Evolutionary conservation across 92 coral and sea anemone genomes (phyloP).

Genomic region (Diadumene lineata): DNA sequence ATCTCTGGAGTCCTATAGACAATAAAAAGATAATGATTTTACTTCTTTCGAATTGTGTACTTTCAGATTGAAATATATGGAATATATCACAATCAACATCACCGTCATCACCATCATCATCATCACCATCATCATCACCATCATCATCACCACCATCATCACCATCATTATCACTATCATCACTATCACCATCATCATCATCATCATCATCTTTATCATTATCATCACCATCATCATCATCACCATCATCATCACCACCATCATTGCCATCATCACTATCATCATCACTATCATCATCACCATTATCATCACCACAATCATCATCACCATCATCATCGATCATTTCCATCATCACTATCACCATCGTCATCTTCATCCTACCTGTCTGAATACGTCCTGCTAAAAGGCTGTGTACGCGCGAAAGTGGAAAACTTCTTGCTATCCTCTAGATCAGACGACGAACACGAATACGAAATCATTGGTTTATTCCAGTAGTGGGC

Average conservation of each 20-base stretch:
- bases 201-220: neutral
- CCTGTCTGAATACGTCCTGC: constrained; percentile 68
- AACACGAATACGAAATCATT: constrained; percentile 77
- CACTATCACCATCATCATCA: neutral
- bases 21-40: too few relatives aligned
- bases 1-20: constrained; percentile 33
- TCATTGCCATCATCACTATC: neutral
- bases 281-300: neutral
- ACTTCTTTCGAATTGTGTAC: too few relatives aligned
- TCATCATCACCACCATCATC: neutral
- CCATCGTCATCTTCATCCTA: constrained; percentile 3
- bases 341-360: constrained; percentile 7
- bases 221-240: neutral
- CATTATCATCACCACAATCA: neutral
- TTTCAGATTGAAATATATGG: too few relatives aligned
- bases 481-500: constrained; percentile 75
- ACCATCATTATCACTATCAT: neutral
- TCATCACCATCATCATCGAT: constrained; percentile 28
- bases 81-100: neutral
- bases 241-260: neutral
- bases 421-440: constrained; percentile 65
- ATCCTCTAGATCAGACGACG: constrained; percentile 57
- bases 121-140: neutral
- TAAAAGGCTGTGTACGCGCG: constrained; percentile 75
- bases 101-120: neutral